These are phyloP conservation scores for Hydrozoanthus tunicans DNA, from an alignment of 64 coral and sea anemone species.

Conservation along the genomic window DNA sequence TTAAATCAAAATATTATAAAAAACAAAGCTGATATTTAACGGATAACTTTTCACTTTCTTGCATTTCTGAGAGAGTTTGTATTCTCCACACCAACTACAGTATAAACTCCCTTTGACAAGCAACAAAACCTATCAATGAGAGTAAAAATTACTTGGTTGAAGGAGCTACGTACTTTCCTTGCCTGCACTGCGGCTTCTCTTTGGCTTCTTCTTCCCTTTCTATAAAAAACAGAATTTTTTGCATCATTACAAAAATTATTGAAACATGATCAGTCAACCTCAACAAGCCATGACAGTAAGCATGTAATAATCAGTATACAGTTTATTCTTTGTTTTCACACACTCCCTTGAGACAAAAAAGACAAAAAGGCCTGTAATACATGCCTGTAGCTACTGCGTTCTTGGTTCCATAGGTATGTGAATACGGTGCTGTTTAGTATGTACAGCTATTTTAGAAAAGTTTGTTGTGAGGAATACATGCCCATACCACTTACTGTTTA, in stretches of 20 bases:
- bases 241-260: not conserved
- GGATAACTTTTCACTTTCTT: too few species aligned
- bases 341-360: too few species aligned
- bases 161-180: constrained; percentile 56
- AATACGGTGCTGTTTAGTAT: too few species aligned
- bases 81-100: not conserved
- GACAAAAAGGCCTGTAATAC: too few species aligned
- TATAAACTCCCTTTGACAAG: not conserved
- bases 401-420: too few species aligned
- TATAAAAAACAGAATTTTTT: not conserved
- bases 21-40: too few species aligned
- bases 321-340: not conserved
- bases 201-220: constrained; percentile 87
- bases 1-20: too few species aligned
- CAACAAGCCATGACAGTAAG: not conserved
- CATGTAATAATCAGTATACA: not conserved
- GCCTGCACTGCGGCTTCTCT: constrained; percentile 74
- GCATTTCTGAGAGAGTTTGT: too few species aligned
- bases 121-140: not conserved
- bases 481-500: too few species aligned
- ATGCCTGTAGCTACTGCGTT: too few species aligned
- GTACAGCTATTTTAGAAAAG: too few species aligned
- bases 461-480: too few species aligned
- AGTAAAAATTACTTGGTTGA: not conserved
- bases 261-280: not conserved